Evolutionary conservation across 2,797 vertebrate species (phyloP), one percentile per base, ranked within the genome.

Genomic region (Neosilurus mollespiculum): DNA sequence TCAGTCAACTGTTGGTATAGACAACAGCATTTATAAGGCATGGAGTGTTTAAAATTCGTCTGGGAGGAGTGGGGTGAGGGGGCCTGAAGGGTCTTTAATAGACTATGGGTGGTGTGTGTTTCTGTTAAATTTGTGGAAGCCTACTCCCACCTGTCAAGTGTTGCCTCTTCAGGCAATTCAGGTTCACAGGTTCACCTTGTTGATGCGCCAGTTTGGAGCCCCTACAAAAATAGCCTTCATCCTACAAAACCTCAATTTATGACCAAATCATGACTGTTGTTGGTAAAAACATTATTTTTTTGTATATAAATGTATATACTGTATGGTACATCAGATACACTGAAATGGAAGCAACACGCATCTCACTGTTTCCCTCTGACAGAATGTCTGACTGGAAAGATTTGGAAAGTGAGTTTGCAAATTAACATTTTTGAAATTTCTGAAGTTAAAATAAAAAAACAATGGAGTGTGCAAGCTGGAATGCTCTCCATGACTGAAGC

Each of bases 51-150:
- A 87, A 62, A 73, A n/a, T 54, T 51, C 2, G 7, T 14, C 6
- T 53, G 14, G 70, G 37, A 6, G 14, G 18, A 30, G 62, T 12
- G 20, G 30, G 43, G 37, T 62, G 81, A 66, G 9, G 37, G 85
- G 8, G 43, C 43, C 43, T 30, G 30, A 30, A 53, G 84, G 85
- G 84, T 76, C 83, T 81, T 90, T 86, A 89, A 89, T 89, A 59
- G 90, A 93, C 91, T 91, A 30, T 91, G 93, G 92, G 89, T 91
- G 91, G 91, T 87, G 90, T 84, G 49, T 2, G 6, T 24, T 34
- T 70, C 30, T 65, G 14, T 54, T 43, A 43, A 4, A 43, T 43
- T 4, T 43, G 43, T 43, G 43, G 8, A 43, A 43, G 43, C 43
- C 43, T 43, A 43, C 43, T 5, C 4, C 43, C 43, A 43, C 43